phyloP scores from a whole-genome alignment of 2,888 invertebrate genomes.

The Xiphydria camelus region DNA sequence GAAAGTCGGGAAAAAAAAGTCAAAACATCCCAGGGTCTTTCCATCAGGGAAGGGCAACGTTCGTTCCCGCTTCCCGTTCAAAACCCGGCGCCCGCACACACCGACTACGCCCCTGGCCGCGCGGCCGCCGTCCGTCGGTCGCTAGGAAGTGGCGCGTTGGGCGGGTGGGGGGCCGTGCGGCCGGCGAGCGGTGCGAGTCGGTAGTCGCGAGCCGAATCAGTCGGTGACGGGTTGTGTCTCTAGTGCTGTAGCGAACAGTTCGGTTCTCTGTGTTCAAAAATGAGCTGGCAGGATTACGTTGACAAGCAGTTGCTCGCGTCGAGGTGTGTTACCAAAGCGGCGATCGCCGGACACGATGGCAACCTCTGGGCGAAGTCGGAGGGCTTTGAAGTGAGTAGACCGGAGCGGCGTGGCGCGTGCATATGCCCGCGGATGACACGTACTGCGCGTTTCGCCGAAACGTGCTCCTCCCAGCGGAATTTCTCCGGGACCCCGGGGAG shows the following conservation, averaged over 20 bases:
- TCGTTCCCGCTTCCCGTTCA: too few relatives aligned
- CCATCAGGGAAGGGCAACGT: too few relatives aligned
- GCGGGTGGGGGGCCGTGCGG: slow-evolving; percentile 6
- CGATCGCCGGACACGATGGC: slow-evolving; percentile 93
- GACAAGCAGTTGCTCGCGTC: slow-evolving; percentile 96
- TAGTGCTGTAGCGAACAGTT: slow-evolving; percentile 46
- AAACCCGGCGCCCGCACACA: too few relatives aligned
- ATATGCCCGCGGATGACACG: too few relatives aligned
- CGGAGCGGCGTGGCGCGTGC: too few relatives aligned
- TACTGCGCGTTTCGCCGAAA: too few relatives aligned
- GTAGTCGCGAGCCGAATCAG: slow-evolving; percentile 53
- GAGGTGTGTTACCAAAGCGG: slow-evolving; percentile 92
- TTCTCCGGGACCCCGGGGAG: too few relatives aligned
- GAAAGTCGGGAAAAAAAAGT: too few relatives aligned
- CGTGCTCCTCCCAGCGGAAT: too few relatives aligned
- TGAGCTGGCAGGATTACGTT: slow-evolving; percentile 99
- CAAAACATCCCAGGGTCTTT: too few relatives aligned
- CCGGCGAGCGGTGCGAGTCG: slow-evolving; percentile 22
- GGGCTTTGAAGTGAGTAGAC: slow-evolving; percentile 89
- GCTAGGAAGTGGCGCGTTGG: neutral
- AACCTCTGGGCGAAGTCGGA: slow-evolving; percentile 94
- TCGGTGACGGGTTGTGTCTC: slow-evolving; percentile 49
- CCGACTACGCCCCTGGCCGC: neutral
- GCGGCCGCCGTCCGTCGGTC: neutral
- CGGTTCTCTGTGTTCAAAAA: slow-evolving; percentile 48